Percentiles rank a stretch among this genome's conserved stretches.
phyloP scores from a whole-genome alignment of 2,888 invertebrate species.

The Xanthostigma xanthostigma region DNA sequence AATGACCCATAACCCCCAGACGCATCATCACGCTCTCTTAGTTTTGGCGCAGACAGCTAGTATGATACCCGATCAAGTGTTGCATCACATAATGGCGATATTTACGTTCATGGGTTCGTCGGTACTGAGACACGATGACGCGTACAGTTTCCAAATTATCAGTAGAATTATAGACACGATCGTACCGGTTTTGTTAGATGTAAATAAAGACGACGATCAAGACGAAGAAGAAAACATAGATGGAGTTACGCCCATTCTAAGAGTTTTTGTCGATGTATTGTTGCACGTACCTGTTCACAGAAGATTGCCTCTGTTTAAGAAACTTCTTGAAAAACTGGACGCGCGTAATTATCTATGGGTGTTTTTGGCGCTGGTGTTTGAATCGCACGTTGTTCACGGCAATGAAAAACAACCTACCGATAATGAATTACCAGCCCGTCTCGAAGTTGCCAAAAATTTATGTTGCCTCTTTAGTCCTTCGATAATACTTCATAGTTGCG shows the following conservation, averaged over 20 bases:
- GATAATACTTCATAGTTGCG: constrained; percentile 45
- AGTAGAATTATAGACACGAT: constrained; percentile 78
- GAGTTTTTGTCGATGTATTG: constrained; percentile 83
- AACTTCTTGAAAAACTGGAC: constrained; percentile 59
- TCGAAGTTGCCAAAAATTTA: constrained; percentile 54
- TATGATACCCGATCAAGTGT: constrained; percentile 66
- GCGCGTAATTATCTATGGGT: constrained; percentile 50
- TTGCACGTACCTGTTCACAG: constrained; percentile 90
- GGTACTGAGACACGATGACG: constrained; percentile 82
- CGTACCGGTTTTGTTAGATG: constrained; percentile 64
- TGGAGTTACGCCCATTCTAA: constrained; percentile 48
- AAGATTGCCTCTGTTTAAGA: constrained; percentile 61
- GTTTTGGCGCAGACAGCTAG: constrained; percentile 66
- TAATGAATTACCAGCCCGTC: constrained; percentile 36
- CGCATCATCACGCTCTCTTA: constrained; percentile 83
- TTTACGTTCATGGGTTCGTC: constrained; percentile 97
- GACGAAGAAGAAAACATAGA: constrained; percentile 31
- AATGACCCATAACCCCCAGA: constrained; percentile 84
- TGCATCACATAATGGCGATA: constrained; percentile 89
- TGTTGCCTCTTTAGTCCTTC: constrained; percentile 49
- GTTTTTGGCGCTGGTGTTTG: constrained; percentile 55
- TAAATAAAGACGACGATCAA: constrained; percentile 20
- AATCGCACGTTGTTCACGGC: constrained; percentile 48
- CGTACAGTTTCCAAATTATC: constrained; percentile 89
- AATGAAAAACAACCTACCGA: constrained; percentile 26